These are phyloP conservation scores for Bathynomus jamesi DNA, from an alignment of 1,140 invertebrate species.

Conservation along the genomic window DNA sequence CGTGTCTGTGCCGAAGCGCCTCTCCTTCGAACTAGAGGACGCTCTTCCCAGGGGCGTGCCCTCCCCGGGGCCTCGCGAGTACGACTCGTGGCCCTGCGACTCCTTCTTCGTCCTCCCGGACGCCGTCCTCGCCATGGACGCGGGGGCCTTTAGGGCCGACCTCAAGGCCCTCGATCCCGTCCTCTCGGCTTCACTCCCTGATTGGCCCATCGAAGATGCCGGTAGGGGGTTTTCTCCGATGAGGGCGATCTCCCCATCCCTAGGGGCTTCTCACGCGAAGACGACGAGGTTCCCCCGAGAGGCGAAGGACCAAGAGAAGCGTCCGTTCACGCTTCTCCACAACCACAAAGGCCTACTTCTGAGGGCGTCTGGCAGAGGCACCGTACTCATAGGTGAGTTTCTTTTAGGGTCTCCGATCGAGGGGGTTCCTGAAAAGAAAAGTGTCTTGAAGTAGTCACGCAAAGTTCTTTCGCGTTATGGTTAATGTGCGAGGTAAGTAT, in stretches of 20 bases:
- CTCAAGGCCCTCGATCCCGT: constrained; percentile 31
- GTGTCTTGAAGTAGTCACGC: no score
- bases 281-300: constrained; percentile 1
- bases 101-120: constrained; percentile 34
- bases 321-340: constrained; percentile 28
- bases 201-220: constrained; percentile 22
- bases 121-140: constrained; percentile 34
- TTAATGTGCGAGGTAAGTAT: no score
- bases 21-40: constrained; percentile 25
- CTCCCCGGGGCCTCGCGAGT: constrained; percentile 24
- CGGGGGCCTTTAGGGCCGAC: constrained; percentile 31
- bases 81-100: constrained; percentile 36
- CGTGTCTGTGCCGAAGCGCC: constrained; percentile 29
- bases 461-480: no score
- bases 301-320: constrained; percentile 16
- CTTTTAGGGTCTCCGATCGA: neutral
- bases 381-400: constrained; percentile 32
- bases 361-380: constrained; percentile 28
- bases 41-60: constrained; percentile 5
- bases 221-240: constrained; percentile 7
- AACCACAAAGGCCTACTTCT: constrained; percentile 32
- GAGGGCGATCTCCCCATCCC: neutral
- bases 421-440: no score
- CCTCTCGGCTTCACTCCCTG: constrained; percentile 29
- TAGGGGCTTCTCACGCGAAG: neutral